These are phyloP conservation scores for Sussaba pulchella DNA, from an alignment of 2,888 invertebrate species.

Conservation along the genomic window DNA sequence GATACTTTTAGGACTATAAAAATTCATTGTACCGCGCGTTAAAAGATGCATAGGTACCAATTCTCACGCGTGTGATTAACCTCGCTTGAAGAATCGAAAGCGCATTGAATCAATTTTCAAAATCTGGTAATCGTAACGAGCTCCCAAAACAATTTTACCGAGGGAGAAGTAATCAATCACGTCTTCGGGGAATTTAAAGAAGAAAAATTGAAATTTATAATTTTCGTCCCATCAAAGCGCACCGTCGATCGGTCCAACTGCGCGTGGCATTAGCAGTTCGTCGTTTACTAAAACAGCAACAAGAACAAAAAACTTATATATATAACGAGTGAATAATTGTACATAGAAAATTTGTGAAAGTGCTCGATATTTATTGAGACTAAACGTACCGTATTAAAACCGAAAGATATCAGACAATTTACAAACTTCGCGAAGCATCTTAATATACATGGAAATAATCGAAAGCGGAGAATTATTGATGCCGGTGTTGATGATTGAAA, in stretches of 20 bases:
- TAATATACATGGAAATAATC: slow-evolving; percentile 1
- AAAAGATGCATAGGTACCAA: background rate
- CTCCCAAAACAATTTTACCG: background rate
- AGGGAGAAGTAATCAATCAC: background rate
- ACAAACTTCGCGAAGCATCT: slow-evolving; percentile 38
- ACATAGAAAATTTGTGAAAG: slow-evolving; percentile 32
- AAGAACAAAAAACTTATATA: slow-evolving; percentile 13
- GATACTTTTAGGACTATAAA: slow-evolving; percentile 22
- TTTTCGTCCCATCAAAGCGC: background rate
- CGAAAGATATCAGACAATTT: slow-evolving; percentile 35
- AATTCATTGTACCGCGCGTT: slow-evolving; percentile 12
- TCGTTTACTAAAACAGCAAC: background rate
- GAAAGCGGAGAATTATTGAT: background rate
- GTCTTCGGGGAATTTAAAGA: background rate
- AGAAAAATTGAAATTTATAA: too few species aligned
- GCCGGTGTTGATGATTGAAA: slow-evolving; percentile 1
- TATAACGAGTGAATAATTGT: slow-evolving; percentile 22
- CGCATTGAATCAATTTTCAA: background rate
- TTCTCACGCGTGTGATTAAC: background rate
- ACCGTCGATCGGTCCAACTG: background rate
- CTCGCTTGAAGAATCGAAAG: background rate
- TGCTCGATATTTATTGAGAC: slow-evolving; percentile 43
- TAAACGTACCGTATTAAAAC: slow-evolving; percentile 28
- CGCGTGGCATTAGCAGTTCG: background rate
- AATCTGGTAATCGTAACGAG: slow-evolving; percentile 1